phyloP scores from a whole-genome alignment of 2,113 vertebrate species.

The Ploceus nigricollis region DNA sequence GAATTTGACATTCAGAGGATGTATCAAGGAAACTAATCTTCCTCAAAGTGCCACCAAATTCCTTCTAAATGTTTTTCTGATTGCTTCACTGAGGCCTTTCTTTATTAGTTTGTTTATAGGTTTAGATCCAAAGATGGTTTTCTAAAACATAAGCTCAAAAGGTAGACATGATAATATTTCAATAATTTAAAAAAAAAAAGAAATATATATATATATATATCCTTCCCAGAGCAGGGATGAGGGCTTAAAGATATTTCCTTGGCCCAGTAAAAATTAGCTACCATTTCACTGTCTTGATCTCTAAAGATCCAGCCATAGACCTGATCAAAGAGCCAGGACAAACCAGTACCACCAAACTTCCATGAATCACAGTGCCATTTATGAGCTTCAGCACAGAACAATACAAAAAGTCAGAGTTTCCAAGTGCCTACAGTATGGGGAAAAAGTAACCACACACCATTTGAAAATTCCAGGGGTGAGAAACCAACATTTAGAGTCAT shows the following conservation, averaged over 20 bases:
- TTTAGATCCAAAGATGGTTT: background rate
- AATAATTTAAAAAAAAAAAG: background rate
- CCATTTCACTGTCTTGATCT: background rate
- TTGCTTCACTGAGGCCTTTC: background rate
- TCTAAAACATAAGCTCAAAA: background rate
- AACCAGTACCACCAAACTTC: background rate
- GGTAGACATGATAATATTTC: background rate
- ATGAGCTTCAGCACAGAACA: background rate
- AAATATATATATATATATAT: no score
- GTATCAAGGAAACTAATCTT: background rate
- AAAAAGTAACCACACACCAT: background rate
- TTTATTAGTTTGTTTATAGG: background rate
- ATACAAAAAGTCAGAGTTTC: background rate
- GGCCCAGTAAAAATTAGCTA: background rate
- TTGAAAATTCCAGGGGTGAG: background rate
- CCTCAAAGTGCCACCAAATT: background rate
- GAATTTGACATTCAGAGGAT: background rate
- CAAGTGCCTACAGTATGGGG: background rate
- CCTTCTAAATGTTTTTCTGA: background rate
- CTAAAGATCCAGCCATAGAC: background rate
- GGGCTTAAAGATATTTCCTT: background rate
- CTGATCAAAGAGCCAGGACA: background rate
- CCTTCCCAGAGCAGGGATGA: background rate
- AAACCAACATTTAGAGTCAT: background rate
- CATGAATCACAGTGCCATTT: background rate